Conservation (phyloP, 2,113 vertebrate species). For the Vanacampus margaritifer region DNA sequence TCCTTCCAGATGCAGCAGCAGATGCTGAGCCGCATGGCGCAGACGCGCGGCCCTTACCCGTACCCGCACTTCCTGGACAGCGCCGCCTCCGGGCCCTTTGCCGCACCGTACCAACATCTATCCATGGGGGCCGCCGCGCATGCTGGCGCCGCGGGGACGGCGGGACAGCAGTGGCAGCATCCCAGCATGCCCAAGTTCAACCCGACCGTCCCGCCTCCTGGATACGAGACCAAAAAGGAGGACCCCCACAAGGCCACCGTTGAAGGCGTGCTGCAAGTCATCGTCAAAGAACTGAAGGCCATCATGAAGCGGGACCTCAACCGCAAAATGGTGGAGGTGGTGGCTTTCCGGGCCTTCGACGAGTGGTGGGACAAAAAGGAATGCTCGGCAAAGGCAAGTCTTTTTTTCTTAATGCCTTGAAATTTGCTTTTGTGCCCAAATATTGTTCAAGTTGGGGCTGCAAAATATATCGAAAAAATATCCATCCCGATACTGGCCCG, state of each 20-base stretch:
- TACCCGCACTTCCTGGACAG: constrained; percentile 84
- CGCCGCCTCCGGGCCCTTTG: constrained; percentile 73
- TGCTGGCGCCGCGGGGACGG: constrained; percentile 43
- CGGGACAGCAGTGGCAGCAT: constrained; percentile 83
- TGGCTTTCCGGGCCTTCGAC: constrained; percentile 94
- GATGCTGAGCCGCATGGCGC: constrained; percentile 96
- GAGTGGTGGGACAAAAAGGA: constrained; percentile 99
- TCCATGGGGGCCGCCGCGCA: constrained; percentile 68
- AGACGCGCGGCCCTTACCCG: constrained; percentile 81
- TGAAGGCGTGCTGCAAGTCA: constrained; percentile 90
- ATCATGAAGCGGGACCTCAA: constrained; percentile 99
- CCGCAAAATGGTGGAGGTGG: constrained; percentile 98
- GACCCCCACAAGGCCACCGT: constrained; percentile 96
- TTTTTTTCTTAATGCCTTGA: neutral
- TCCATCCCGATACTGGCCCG: too few species aligned
- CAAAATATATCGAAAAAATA: too few species aligned
- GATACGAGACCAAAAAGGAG: constrained; percentile 89
- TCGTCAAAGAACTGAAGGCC: constrained; percentile 97
- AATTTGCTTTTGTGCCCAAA: neutral
- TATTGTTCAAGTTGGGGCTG: too few species aligned
- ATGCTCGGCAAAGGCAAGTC: constrained; percentile 86
- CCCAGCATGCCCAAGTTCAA: constrained; percentile 87
- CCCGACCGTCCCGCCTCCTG: constrained; percentile 90
- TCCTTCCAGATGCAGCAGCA: constrained; percentile 99
- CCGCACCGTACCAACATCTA: constrained; percentile 81